Base-by-base conservation (phyloP, 2,797 vertebrate species). In the Manis javanica region DNA sequence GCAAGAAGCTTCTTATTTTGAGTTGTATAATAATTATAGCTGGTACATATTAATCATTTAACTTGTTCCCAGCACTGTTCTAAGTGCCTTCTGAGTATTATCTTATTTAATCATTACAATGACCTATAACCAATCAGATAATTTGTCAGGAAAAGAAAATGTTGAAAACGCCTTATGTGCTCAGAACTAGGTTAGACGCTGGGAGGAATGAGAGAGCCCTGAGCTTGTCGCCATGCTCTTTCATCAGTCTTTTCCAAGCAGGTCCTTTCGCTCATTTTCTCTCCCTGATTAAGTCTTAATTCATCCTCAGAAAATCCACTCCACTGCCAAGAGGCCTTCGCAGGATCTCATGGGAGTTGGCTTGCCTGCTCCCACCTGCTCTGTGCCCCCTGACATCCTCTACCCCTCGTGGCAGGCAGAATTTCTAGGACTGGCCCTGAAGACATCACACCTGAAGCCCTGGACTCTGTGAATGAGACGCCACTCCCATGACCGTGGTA, bases 81-180 rank as follows among this genome's bases (percentile, higher is more conserved):
- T 72, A 77, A 61, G 55, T 53, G 82, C 61, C 81, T 71, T 53
- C 74, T 86, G 57, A 78, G 37, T 74, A 53, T 77, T 61, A 74
- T 61, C 37, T 87, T 88, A 91, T 78, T 90, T 91, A 95, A 93
- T 63, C 39, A 81, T 78, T 51, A 77, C 49, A 84, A 66, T 3
- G 42, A 59, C 31, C 57, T 82, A 39, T 71, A 90, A 71, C 29
- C 61, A 94, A 53, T 91, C 68, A 91, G 68, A 15, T 66, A 87
- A 63, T 63, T 81, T 39, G 59, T 82, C 68, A 82, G 59, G 66
- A 85, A 94, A 68, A 64, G 61, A 85, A 94, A 68, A 49, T 49
- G n/a, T 68, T 78, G 31, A 42, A 91, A 71, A 53, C 12, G 10
- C 74, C 29, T 42, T 31, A 72, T 2, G 7, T 59, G 29, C 29